Evolutionary conservation across 2,113 vertebrate genomes (phyloP), one percentile per base, ranked within the genome.

Genomic region (Thryonomys swinderianus): DNA sequence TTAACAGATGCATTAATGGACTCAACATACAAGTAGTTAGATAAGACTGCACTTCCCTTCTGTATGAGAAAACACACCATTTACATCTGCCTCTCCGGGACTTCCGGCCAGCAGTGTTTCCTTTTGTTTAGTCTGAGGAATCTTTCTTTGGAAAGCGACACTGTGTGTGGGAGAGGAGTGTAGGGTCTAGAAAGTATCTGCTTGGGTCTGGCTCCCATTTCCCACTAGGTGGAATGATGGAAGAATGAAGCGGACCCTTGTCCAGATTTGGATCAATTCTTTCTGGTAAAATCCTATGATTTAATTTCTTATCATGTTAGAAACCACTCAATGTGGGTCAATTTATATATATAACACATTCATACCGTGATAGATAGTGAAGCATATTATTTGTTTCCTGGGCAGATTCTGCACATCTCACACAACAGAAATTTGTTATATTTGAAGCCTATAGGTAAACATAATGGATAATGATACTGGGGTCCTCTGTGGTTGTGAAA

Each of bases 341-440:
- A 93, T 88, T 90, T 93, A 48, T 74, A 30, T 32, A n/a, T 61
- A 88, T 25, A 86, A 79, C 51, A 11, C n/a, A 30, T 69, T 82
- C 51, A 59, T 62, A 30, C 18, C 42, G 17, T 37, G 61, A 59
- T 66, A 62, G 17, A 37, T 96, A 87, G 76, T 90, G 71, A 85
- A 95, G 67, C 48, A 83, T 67, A 64, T 23, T 80, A 20, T 91
- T 76, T 94, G 67, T 97, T 93, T 93, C 76, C 40, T 27, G 80
- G 91, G 81, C 37, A 87, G 57, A 64, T 88, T 61, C 48, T 51
- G 17, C 11, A 27, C 42, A 53, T 80, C 21, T 30, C 34, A 90
- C n/a, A 17, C 62, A 34, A 66, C 18, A 82, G 82, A 96, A 74
- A 91, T 64, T 45, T 40, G 37, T 90, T 88, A 9, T 85, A 14